Evolutionary conservation across 2,888 invertebrate genomes (phyloP).

Genomic region (Silvanus unidentatus): DNA sequence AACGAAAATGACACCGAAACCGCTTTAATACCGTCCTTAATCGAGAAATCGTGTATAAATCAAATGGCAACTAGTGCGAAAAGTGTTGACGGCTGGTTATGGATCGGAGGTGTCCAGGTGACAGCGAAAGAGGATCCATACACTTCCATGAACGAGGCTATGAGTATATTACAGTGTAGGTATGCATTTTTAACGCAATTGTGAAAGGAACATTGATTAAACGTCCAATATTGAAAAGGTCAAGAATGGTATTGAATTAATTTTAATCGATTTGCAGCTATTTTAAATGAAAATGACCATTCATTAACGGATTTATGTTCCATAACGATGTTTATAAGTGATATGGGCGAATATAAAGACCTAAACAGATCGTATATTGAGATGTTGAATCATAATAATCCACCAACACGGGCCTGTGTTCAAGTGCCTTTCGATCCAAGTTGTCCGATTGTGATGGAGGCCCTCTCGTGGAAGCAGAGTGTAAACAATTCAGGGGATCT

Average conservation of each 20-base stretch:
- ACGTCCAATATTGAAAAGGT: too few species aligned
- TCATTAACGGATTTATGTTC: conserved; percentile 66
- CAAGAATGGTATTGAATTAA: not conserved
- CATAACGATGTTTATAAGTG: conserved; percentile 76
- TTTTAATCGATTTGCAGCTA: conserved; percentile 17
- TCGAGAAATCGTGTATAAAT: conserved; percentile 9
- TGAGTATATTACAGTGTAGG: conserved; percentile 76
- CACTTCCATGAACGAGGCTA: conserved; percentile 63
- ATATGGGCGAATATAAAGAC: conserved; percentile 71
- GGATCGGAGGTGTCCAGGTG: conserved; percentile 75
- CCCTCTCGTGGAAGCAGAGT: conserved; percentile 54
- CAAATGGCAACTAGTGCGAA: conserved; percentile 23
- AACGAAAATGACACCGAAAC: too few species aligned
- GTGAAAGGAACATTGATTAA: not conserved
- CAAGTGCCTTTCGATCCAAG: conserved; percentile 64
- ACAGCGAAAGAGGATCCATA: conserved; percentile 54
- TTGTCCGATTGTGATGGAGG: conserved; percentile 72
- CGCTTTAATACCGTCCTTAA: too few species aligned
- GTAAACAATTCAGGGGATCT: conserved; percentile 27
- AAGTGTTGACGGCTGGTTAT: conserved; percentile 70
- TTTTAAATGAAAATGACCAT: conserved; percentile 41
- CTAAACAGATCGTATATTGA: conserved; percentile 74
- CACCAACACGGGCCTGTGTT: conserved; percentile 82
- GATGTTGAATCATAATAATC: conserved; percentile 68
- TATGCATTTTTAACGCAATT: conserved; percentile 42